These are phyloP conservation scores for Taurulus bubalis DNA, from an alignment of 2,113 vertebrate genomes.

Conservation along the genomic window DNA sequence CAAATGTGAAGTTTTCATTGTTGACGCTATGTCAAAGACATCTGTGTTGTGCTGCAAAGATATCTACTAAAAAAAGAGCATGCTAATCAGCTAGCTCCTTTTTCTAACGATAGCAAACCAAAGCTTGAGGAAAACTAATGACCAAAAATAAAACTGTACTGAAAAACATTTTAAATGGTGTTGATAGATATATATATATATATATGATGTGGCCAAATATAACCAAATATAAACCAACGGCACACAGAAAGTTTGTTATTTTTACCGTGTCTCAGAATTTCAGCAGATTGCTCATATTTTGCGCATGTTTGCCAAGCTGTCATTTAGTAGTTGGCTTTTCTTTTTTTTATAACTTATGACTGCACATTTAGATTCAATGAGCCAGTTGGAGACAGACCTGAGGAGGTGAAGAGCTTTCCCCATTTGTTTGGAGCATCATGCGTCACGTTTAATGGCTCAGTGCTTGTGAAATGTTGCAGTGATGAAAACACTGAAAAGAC, in stretches of 20 bases:
- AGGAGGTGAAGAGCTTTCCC: neutral
- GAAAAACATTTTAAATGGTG: neutral
- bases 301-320: too few relatives aligned
- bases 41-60: neutral
- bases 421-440: neutral
- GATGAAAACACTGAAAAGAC: constrained; percentile 7
- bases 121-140: neutral
- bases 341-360: neutral
- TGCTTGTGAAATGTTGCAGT: neutral
- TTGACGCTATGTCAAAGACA: neutral
- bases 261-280: too few relatives aligned
- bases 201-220: neutral
- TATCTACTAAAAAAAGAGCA: neutral
- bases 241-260: too few relatives aligned
- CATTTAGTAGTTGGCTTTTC: too few relatives aligned
- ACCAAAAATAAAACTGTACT: neutral
- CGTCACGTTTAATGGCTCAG: neutral
- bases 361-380: neutral
- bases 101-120: neutral
- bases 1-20: neutral
- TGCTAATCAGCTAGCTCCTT: neutral
- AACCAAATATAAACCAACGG: too few relatives aligned
- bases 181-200: too few relatives aligned
- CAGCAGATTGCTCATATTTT: too few relatives aligned
- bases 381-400: neutral